These are phyloP conservation scores for Stratiolaelaps scimitus DNA, from an alignment of 1,140 invertebrate species.

Conservation along the genomic window DNA sequence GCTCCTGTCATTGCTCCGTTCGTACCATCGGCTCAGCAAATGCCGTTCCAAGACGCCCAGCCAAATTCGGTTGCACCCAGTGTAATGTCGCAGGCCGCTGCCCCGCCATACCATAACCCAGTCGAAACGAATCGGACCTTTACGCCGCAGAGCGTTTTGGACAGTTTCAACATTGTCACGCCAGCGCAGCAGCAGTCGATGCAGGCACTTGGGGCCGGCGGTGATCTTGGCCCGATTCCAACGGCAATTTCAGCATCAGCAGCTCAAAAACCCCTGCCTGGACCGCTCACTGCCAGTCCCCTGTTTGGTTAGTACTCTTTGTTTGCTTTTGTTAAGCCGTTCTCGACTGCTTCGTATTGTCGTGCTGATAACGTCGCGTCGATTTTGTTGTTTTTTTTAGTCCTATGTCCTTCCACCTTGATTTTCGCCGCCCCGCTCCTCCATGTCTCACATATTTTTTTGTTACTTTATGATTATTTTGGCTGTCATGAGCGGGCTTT, in stretches of 20 bases:
- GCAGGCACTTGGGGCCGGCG: too few species aligned
- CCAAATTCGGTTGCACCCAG: background rate
- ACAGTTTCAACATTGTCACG: conserved; percentile 21
- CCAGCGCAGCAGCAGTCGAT: background rate
- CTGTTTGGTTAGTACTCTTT: conserved; percentile 17
- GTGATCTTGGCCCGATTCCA: background rate
- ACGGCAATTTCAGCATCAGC: background rate
- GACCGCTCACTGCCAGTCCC: background rate
- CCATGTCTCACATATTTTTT: too few species aligned
- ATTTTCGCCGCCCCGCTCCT: too few species aligned
- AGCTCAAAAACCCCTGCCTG: background rate
- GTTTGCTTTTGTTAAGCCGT: background rate
- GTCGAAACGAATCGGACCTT: conserved; percentile 27
- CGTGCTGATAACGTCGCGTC: too few species aligned
- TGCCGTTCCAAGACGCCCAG: background rate
- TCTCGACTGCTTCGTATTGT: too few species aligned
- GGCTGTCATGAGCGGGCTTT: too few species aligned
- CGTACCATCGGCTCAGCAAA: background rate
- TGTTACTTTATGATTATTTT: too few species aligned
- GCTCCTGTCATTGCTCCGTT: too few species aligned
- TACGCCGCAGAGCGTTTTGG: conserved; percentile 11
- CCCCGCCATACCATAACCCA: background rate
- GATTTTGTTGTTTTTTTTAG: too few species aligned
- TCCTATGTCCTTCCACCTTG: too few species aligned
- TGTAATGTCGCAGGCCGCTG: background rate